Evolutionary conservation across 1,140 invertebrate species (phyloP), one percentile per base, ranked within the genome.

Genomic region (Psix sp.): DNA sequence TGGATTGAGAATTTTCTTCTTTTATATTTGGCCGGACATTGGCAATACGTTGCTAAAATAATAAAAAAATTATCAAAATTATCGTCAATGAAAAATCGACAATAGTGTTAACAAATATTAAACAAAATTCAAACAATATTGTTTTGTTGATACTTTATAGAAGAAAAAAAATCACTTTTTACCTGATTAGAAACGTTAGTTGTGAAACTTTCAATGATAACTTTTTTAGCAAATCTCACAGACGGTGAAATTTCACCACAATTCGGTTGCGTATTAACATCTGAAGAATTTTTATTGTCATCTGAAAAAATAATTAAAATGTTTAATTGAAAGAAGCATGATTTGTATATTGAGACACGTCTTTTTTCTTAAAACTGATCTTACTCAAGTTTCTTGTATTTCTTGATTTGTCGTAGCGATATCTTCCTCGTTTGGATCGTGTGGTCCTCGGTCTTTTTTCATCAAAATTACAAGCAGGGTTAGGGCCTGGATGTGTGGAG

Each of bases 401-500:
- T 72, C 81, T 82, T 11, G 81, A 70, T 70, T 86, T 84, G 33
- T 77, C 85, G 77, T 79, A 74, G 21, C 84, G 74, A 72, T 75
- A 79, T 67, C 83, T 76, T 35, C 70, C 74, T 17, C 83, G 80
- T 60, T 86, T 76, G 10, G 78, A 79, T 15, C 82, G 81, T 33
- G 73, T 77, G 7, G 68, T 51, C 60, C 78, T 56, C 62, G 79
- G 81, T 51, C 72, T 82, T 80, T 72, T 85, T 62, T 74, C 83
- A 66, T 74, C 83, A 56, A 38, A 78, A 68, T 71, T 87, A 66
- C 48, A 70, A n/a, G 72, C 15, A 11, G 3, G 40, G 13, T 72
- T 76, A 48, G 87, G 84, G 60, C 82, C 88, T 38, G 84, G 78
- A 65, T 91, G 91, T 1, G 93, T 94, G 20, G 93, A 93, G 1